These are phyloP conservation scores for Sciurus vulgaris DNA, from an alignment of 2,797 vertebrate genomes.

Conservation along the genomic window DNA sequence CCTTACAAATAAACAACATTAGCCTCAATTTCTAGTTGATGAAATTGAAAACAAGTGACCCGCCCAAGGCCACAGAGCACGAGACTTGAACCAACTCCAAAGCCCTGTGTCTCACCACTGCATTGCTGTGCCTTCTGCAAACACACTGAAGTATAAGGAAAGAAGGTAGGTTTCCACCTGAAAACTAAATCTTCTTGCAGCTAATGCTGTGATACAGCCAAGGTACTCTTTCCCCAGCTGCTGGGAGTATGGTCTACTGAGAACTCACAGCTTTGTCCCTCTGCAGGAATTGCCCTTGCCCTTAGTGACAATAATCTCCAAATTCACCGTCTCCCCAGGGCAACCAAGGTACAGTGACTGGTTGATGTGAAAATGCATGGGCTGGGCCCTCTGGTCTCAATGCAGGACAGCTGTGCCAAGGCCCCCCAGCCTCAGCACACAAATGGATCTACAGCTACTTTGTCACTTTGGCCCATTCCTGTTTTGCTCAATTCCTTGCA, in stretches of 20 bases:
- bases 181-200: background rate
- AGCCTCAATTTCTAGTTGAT: conserved; percentile 8
- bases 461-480: background rate
- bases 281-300: background rate
- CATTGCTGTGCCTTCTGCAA: background rate
- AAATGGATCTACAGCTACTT: background rate
- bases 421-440: background rate
- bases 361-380: background rate
- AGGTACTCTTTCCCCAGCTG: background rate
- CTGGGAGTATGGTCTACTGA: background rate
- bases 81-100: background rate
- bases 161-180: background rate
- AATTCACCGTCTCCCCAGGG: background rate
- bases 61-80: background rate
- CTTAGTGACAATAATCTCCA: background rate
- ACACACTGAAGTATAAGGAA: background rate
- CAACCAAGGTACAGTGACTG: background rate
- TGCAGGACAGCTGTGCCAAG: background rate
- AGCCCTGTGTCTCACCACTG: background rate
- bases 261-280: background rate
- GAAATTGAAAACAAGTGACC: conserved; percentile 5
- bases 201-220: background rate
- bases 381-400: background rate
- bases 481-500: background rate
- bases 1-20: background rate